A percentile compares a stretch with the other conserved stretches of the same genome.
These are phyloP conservation scores for Drosophila pseudotalamancana DNA, from an alignment of 2,888 invertebrate species.

Conservation along the genomic window DNA sequence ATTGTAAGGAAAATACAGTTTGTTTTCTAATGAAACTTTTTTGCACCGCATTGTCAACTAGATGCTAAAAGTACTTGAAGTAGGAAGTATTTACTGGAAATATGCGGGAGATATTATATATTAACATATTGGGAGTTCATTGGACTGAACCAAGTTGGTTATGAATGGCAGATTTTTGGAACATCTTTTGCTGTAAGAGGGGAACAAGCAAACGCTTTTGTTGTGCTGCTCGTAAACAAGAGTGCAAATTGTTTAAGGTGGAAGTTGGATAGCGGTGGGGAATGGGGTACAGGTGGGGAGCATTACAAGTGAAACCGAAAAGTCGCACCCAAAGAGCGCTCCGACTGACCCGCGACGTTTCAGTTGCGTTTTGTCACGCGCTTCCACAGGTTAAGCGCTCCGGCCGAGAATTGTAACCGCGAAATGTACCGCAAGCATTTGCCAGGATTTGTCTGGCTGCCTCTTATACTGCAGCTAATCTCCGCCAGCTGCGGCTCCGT, in stretches of 20 bases:
- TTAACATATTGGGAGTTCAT: slow-evolving; percentile 31
- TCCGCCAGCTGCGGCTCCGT: slow-evolving; percentile 34
- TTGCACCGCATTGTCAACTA: slow-evolving; percentile 28
- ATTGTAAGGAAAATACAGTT: background rate
- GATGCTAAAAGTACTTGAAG: background rate
- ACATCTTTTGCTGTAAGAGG: slow-evolving; percentile 13
- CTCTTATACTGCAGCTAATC: slow-evolving; percentile 10
- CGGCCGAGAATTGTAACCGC: slow-evolving; percentile 5
- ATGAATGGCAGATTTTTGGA: slow-evolving; percentile 50
- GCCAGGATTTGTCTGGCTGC: slow-evolving; percentile 8
- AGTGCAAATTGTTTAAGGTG: slow-evolving; percentile 72
- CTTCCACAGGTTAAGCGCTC: slow-evolving; percentile 25
- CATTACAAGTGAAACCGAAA: slow-evolving; percentile 48
- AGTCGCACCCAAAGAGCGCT: slow-evolving; percentile 57
- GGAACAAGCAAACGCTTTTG: slow-evolving; percentile 68
- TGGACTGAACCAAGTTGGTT: slow-evolving; percentile 19
- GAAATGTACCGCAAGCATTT: slow-evolving; percentile 37
- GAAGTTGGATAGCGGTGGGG: background rate
- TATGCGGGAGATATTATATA: background rate
- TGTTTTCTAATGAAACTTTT: slow-evolving; percentile 19
- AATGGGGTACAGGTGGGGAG: background rate
- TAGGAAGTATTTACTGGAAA: slow-evolving; percentile 8
- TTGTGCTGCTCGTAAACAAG: slow-evolving; percentile 64
- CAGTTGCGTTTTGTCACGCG: slow-evolving; percentile 68
- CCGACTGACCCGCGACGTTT: slow-evolving; percentile 47